phyloP scores from a whole-genome alignment of 2,113 vertebrate genomes.

The Grammomys dolichurus region DNA sequence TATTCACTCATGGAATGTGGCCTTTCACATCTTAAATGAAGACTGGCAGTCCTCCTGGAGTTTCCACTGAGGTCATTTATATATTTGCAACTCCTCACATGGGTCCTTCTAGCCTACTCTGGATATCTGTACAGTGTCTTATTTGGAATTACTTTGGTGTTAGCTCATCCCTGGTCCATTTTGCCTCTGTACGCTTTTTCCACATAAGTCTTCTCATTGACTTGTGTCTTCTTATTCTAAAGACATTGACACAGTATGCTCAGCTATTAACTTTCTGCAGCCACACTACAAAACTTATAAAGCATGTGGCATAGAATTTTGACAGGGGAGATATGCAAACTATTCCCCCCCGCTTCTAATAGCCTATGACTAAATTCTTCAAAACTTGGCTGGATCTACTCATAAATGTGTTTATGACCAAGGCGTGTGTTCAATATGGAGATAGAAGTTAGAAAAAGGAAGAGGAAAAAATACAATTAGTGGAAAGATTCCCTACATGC shows the following conservation, averaged over 20 bases:
- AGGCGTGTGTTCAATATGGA: not conserved
- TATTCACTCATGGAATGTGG: not conserved
- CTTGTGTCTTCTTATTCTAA: constrained; percentile 10
- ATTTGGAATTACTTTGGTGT: not conserved
- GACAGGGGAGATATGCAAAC: not conserved
- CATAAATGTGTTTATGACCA: not conserved
- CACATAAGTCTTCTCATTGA: constrained; percentile 37
- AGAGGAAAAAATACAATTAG: not conserved
- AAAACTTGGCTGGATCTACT: not conserved
- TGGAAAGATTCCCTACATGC: not conserved
- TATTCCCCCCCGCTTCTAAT: not conserved
- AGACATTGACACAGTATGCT: not conserved
- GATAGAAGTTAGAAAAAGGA: not conserved
- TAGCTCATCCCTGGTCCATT: constrained; percentile 19
- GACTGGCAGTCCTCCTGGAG: not conserved
- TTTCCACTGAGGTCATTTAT: not conserved
- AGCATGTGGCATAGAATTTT: not conserved
- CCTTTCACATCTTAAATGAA: not conserved
- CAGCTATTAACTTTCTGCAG: not conserved
- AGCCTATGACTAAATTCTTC: not conserved
- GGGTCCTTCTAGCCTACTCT: constrained; percentile 19
- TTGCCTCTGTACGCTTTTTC: not conserved
- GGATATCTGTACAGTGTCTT: not conserved
- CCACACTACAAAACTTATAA: not conserved
- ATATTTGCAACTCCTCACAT: not conserved